Evolutionary conservation across 2,113 vertebrate species (phyloP).

Genomic region (Potamarius usumacintae): DNA sequence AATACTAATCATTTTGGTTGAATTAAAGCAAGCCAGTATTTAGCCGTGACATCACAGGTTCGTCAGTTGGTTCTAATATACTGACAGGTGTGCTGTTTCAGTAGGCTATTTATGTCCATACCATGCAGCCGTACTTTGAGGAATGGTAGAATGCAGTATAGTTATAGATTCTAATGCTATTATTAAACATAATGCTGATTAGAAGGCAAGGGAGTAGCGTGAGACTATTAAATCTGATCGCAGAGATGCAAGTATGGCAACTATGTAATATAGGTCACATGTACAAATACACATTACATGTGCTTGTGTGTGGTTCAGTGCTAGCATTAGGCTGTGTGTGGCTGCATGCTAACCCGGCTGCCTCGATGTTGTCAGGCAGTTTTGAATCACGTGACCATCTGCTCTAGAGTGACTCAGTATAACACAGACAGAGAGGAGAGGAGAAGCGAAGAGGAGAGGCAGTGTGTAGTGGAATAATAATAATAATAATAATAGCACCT

Average conservation of each 20-base stretch:
- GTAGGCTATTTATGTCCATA: not conserved
- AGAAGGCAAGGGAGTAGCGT: not conserved
- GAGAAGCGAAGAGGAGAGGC: slow-evolving; percentile 26
- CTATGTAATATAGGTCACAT: not conserved
- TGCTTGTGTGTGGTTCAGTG: slow-evolving; percentile 26
- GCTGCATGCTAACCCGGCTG: slow-evolving; percentile 55
- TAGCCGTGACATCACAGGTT: not conserved
- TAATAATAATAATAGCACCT: not conserved
- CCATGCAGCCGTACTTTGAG: not conserved
- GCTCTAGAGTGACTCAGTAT: slow-evolving; percentile 74
- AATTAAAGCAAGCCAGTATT: not conserved
- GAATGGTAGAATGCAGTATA: not conserved
- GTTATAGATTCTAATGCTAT: not conserved
- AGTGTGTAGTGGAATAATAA: not conserved
- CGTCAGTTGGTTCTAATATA: not conserved
- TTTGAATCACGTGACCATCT: slow-evolving; percentile 74
- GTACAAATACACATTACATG: not conserved
- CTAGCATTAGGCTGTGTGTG: slow-evolving; percentile 37
- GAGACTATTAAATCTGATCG: not conserved
- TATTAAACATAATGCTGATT: slow-evolving; percentile 10
- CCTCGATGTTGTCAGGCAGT: slow-evolving; percentile 78
- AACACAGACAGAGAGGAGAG: slow-evolving; percentile 56
- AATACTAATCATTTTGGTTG: not conserved
- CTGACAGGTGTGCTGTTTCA: not conserved
- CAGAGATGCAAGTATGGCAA: not conserved